Base-by-base conservation (phyloP, 2,888 invertebrate species). In the Tholera decimalis region DNA sequence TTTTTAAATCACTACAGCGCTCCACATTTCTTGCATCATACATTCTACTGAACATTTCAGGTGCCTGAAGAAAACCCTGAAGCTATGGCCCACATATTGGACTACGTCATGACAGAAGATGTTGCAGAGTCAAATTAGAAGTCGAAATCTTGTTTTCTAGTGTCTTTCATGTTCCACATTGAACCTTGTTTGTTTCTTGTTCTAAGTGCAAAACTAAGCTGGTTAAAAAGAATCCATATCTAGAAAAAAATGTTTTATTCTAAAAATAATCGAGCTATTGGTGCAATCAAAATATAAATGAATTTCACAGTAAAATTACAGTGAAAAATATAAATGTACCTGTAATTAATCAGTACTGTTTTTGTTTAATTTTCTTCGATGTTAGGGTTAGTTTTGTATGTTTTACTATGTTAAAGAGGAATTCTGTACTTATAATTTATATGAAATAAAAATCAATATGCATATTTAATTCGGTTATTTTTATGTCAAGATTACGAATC, bases 1-100 rank as follows among this genome's bases (percentile, higher is more conserved):
- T n/a, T 26, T 53, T 24, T 24, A 0, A 8, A 22, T 22, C 7
- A 6, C 6, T 15, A 35, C 20, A 24, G 15, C 2, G n/a, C 8
- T 28, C 9, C 15, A 30, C 20, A 13, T 33, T 46, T 18, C 24
- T 15, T 41, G 8, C 1, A n/a, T 47, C 18, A 1, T 43, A 8
- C 8, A 33, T 62, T 44, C 3, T 4, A 49, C n/a, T n/a, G 11
- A 15, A 18, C 3, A 9, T 86, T 83, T 44, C 71, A 94, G 94
- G 90, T 94, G 3, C 95, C 95, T 1, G 93, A 95, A 88, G 95
- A 95, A 61, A 94, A 93, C 58, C 94, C 95, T 37, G 86, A 77
- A 49, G 95, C 94, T n/a, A 95, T 95, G 95, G 87, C 90, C 62
- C 90, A 93, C 28, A 93, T 95, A 71, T 68, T 95, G 58, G 83